phyloP scores from a whole-genome alignment of 2,888 invertebrate genomes.

The Theretra japonica region DNA sequence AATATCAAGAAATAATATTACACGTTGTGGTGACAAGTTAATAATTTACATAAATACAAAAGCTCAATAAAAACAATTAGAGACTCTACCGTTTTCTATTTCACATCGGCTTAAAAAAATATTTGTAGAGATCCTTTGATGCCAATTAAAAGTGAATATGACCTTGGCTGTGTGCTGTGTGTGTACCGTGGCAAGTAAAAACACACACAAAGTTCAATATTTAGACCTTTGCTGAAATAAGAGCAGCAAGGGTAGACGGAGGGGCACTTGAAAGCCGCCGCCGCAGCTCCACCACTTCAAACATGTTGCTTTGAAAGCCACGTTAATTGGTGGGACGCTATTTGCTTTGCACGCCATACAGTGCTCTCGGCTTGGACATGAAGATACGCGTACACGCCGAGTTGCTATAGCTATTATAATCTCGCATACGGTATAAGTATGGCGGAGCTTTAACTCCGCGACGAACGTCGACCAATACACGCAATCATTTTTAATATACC shows the following conservation, averaged over 20 bases:
- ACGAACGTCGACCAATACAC: conserved; percentile 36
- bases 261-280: conserved; percentile 68
- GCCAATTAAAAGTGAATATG: conserved; percentile 25
- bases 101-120: conserved; percentile 4
- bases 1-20: background rate
- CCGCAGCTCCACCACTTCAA: conserved; percentile 59
- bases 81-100: background rate
- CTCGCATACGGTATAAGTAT: conserved; percentile 29
- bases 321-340: conserved; percentile 74
- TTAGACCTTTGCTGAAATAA: conserved; percentile 66
- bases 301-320: conserved; percentile 65
- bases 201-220: conserved; percentile 48
- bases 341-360: conserved; percentile 58
- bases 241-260: conserved; percentile 54
- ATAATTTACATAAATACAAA: background rate
- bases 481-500: conserved; percentile 55
- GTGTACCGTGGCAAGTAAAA: conserved; percentile 21
- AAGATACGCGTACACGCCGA: conserved; percentile 25
- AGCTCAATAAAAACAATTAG: background rate
- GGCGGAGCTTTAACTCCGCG: conserved; percentile 15
- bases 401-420: conserved; percentile 33
- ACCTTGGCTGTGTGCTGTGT: conserved; percentile 4
- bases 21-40: background rate
- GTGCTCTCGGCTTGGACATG: conserved; percentile 38
- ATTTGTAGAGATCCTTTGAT: conserved; percentile 1